phyloP scores from a whole-genome alignment of 2,797 vertebrate genomes.

The Bovichtus variegatus region DNA sequence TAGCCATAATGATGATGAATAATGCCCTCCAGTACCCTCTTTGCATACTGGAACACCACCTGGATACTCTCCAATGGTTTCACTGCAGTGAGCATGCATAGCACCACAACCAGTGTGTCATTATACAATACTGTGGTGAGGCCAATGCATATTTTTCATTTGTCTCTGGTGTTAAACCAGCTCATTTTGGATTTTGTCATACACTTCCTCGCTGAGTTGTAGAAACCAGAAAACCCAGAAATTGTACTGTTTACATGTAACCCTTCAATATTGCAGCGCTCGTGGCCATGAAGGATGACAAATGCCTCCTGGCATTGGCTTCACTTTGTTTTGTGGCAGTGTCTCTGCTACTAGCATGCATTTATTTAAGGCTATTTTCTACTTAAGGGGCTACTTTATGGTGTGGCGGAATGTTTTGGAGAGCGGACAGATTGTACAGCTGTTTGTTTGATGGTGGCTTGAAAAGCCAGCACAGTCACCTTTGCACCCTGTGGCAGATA shows the following conservation, averaged over 20 bases:
- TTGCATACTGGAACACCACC: slow-evolving; percentile 70
- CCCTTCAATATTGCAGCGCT: slow-evolving; percentile 81
- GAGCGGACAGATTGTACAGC: slow-evolving; percentile 66
- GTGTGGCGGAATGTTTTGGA: slow-evolving; percentile 63
- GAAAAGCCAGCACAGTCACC: slow-evolving; percentile 65
- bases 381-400: slow-evolving; percentile 71
- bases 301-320: slow-evolving; percentile 78
- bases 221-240: slow-evolving; percentile 88
- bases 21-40: slow-evolving; percentile 46
- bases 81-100: slow-evolving; percentile 73
- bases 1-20: slow-evolving; percentile 32
- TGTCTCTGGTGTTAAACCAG: slow-evolving; percentile 86
- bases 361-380: slow-evolving; percentile 81
- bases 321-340: slow-evolving; percentile 82
- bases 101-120: slow-evolving; percentile 81
- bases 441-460: slow-evolving; percentile 73
- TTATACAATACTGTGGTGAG: slow-evolving; percentile 86
- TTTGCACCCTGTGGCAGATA: slow-evolving; percentile 70
- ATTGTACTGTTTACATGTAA: slow-evolving; percentile 88
- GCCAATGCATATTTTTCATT: slow-evolving; percentile 85
- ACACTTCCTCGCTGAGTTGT: slow-evolving; percentile 82
- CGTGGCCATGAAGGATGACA: slow-evolving; percentile 82
- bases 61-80: slow-evolving; percentile 76
- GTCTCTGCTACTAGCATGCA: slow-evolving; percentile 73
- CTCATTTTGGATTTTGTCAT: slow-evolving; percentile 86